Evolutionary conservation across 2,113 vertebrate species (phyloP), one percentile per base, ranked within the genome.

Genomic region (Coptodon rendalli): DNA sequence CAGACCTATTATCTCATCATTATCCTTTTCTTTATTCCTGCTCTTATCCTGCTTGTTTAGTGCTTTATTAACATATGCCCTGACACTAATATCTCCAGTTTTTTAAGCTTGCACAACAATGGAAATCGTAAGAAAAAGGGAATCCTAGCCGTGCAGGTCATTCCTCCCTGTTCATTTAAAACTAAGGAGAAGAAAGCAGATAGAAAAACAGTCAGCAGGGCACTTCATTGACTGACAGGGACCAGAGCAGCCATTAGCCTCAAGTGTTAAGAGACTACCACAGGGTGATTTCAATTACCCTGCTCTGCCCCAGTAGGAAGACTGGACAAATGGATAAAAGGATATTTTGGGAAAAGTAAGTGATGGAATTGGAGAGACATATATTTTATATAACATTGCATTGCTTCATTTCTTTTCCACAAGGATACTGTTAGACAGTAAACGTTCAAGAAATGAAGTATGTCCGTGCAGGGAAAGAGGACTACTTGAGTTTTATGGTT

Each of bases 231-330:
- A 95, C 87, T 94, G 93, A 93, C 92, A 81, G 90, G 90, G 86
- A 91, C 91, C 88, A 78, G 93, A 87, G 85, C 86, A 73, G 84
- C 91, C 89, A 94, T 93, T 92, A 91, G 94, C 91, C 91, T 94
- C 68, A 50, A 93, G 92, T 92, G 92, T 87, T 90, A 81, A 83
- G 89, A 94, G 90, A 95, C 91, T 93, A 93, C 94, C 92, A 92
- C 87, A 68, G 93, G 92, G 91, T 85, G 90, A 92, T 94, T 93
- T 95, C 93, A 93, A 92, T 95, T 95, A 95, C 90, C 90, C 93
- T 31, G 48, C 89, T 90, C 71, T 79, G 45, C 84, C 89, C 81
- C 91, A 34, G 76, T 89, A 76, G 89, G 76, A 86, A 66, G 52
- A 86, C 86, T 54, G 66, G 11, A 40, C 78, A 89, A 87, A 86